Base-by-base conservation (phyloP, 2,888 invertebrate genomes). In the Melolontha melolontha region DNA sequence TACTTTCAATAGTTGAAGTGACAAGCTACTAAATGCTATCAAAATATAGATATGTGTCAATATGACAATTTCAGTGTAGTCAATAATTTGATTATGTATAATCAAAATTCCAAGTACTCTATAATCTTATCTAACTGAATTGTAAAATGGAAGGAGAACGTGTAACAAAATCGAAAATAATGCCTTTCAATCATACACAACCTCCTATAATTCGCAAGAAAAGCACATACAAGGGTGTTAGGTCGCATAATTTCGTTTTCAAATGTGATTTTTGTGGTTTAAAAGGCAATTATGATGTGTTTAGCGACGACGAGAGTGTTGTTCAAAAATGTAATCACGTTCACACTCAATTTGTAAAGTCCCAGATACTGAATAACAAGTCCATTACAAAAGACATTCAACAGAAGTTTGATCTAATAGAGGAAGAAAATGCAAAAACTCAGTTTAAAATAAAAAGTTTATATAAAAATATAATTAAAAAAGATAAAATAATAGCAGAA, bases 361-460 rank as follows among this genome's bases (percentile, higher is more conserved):
- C 59, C n/a, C 44, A 44, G 29, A 12, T 59, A 8, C 29, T 59
- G 4, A 47, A 8, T 29, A 59, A 59, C 29, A 44, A 59, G 42
- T 44, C 44, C 14, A 59, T 44, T 7, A 59, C 44, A 10, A 41
- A 40, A 11, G 66, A 66, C 17, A 66, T 66, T 50, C 57, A 66
- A 29, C 66, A 66, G n/a, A 66, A 66, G 27, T 66, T 66, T 17
- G 41, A 50, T 34, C 50, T 41, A 27, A 27, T 66, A 14, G 42
- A 66, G n/a, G 50, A 57, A 22, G 66, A 66, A 59, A 57, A 55
- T 47, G 54, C 63, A 4, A 63, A 63, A 44, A 27, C 64, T 11
- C 63, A 67, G 29, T n/a, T 29, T 5, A 62, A 64, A 67, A 67
- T 67, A 1, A 67, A 55, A 64, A 47, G 27, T n/a, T 47, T 67